phyloP scores from a whole-genome alignment of 2,797 vertebrate genomes.

The Sebastolobus altivelis region DNA sequence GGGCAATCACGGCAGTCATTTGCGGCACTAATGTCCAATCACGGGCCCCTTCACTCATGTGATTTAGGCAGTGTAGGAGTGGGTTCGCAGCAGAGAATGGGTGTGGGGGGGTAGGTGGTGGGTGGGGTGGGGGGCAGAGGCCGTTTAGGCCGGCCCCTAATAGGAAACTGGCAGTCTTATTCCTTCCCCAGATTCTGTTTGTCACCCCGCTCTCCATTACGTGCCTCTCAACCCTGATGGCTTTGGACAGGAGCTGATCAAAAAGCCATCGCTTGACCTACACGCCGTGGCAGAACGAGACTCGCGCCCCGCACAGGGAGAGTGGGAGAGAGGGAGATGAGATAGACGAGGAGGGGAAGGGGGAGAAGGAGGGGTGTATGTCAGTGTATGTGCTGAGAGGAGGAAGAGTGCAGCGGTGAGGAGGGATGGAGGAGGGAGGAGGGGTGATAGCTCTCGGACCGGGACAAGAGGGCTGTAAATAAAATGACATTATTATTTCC shows the following conservation, averaged over 20 bases:
- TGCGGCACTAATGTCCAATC: constrained; percentile 99
- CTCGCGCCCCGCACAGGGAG: constrained; percentile 72
- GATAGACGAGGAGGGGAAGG: constrained; percentile 48
- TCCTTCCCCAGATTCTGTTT: constrained; percentile 99
- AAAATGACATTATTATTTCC: constrained; percentile 99
- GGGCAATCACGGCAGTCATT: constrained; percentile 99
- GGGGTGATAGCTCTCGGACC: constrained; percentile 92
- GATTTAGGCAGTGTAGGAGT: constrained; percentile 92
- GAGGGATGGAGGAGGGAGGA: constrained; percentile 14
- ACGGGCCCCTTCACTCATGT: constrained; percentile 98
- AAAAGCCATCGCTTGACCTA: constrained; percentile 99
- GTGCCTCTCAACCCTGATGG: constrained; percentile 99
- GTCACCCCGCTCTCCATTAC: constrained; percentile 99
- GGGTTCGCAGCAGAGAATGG: constrained; percentile 85
- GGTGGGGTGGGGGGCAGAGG: constrained; percentile 81
- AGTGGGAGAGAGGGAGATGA: constrained; percentile 60
- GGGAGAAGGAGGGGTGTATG: constrained; percentile 54
- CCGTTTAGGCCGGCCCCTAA: constrained; percentile 97
- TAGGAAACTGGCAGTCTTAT: constrained; percentile 99
- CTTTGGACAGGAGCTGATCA: constrained; percentile 99
- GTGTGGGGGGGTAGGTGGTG: constrained; percentile 36
- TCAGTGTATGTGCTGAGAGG: constrained; percentile 65
- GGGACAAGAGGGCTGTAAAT: constrained; percentile 95
- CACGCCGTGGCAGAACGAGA: constrained; percentile 91
- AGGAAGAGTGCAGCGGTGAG: constrained; percentile 43